Evolutionary conservation across 2,113 vertebrate species (phyloP), one percentile per base, ranked within the genome.

Genomic region (Coptodon bakossiorum): DNA sequence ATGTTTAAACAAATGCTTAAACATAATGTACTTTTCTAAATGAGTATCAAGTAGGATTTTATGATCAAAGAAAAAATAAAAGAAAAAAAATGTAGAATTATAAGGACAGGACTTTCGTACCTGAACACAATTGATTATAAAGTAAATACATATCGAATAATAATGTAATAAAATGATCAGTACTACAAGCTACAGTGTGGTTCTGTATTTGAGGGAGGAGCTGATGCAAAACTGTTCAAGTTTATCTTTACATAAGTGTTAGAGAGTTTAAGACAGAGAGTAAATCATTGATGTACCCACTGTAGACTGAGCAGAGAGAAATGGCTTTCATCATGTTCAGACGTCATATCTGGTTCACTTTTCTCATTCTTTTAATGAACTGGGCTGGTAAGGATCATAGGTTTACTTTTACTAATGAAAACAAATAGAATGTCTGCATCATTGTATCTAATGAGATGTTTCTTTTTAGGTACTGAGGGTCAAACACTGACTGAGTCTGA

Each of bases 341-440:
- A 61, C 0, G 3, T 61, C 57, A 10, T 31, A 61, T 61, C 0
- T 61, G 0, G 14, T 1, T 61, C 27, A 10, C 3, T 61, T 61
- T 31, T 61, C 57, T 61, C 8, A 61, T 61, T 31, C 8, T 61
- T 31, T 61, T 61, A 61, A 6, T 61, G 27, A 61, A 61, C 0
- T 61, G 27, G 27, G 57, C 27, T 59, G 57, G 57, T 59, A 59
- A 31, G 14, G 0, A 61, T 61, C 0, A 61, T 61, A 61, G 0
- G 3, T 61, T 31, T 31, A 31, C 3, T 17, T 17, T 61, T 17
- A 61, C 27, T 61, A 17, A 31, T 31, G 27, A 17, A 31, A 61
- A 6, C 27, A 17, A 0, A 6, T 61, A 6, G 31, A 10, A 61
- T 61, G 0, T 61, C 27, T 61, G 27, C 8, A 61, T 61, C 8